These are phyloP conservation scores for Cryptocheilus praepositus DNA, from an alignment of 2,888 invertebrate genomes.

Conservation along the genomic window DNA sequence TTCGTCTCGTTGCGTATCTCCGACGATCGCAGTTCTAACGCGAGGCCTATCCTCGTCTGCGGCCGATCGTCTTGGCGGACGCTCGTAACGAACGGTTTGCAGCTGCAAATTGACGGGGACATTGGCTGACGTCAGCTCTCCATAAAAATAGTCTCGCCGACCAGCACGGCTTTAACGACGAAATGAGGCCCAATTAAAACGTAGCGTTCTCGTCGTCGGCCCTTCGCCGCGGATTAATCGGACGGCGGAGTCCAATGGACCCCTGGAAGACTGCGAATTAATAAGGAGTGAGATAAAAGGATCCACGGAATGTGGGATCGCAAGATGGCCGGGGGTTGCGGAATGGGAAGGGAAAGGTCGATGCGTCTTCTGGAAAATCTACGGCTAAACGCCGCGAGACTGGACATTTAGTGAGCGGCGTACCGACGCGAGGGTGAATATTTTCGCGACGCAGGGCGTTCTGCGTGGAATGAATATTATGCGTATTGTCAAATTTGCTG, in stretches of 20 bases:
- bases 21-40: background rate
- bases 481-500: too few relatives aligned
- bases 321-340: too few relatives aligned
- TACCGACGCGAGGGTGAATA: too few relatives aligned
- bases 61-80: background rate
- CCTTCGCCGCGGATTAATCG: constrained; percentile 20
- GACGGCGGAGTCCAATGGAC: background rate
- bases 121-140: constrained; percentile 36
- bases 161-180: constrained; percentile 25
- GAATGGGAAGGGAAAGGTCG: too few relatives aligned
- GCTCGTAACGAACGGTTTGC: constrained; percentile 13
- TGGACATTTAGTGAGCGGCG: too few relatives aligned
- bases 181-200: constrained; percentile 38
- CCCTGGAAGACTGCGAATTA: background rate
- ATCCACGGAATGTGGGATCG: too few relatives aligned
- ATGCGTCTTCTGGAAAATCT: too few relatives aligned
- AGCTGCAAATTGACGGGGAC: constrained; percentile 30
- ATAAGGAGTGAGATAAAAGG: too few relatives aligned
- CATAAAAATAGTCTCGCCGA: constrained; percentile 32
- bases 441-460: too few relatives aligned
- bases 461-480: too few relatives aligned
- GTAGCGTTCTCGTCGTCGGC: constrained; percentile 10
- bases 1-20: constrained; percentile 2
- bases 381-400: too few relatives aligned
- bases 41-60: too few relatives aligned